A percentile compares a stretch with the other conserved stretches of the same genome.
phyloP scores from a whole-genome alignment of 1,140 invertebrate genomes.

The Aporrectodea caliginosa region DNA sequence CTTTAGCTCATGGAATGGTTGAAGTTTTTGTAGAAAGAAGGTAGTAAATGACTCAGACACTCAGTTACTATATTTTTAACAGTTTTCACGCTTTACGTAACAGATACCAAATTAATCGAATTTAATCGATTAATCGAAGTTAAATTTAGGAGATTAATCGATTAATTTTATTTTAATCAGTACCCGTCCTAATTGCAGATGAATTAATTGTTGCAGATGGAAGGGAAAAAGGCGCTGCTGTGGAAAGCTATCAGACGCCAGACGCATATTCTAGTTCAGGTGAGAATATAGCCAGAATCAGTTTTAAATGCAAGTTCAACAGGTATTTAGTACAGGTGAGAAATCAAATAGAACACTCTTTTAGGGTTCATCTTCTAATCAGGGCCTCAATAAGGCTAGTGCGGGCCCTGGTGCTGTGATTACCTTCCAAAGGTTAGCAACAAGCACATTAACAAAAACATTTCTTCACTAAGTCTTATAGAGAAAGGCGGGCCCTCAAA shows the following conservation, averaged over 20 bases:
- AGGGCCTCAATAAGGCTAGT: not conserved
- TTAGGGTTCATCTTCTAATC: not conserved
- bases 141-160: not conserved
- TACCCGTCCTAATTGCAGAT: too few species aligned
- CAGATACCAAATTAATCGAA: not conserved
- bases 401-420: not conserved
- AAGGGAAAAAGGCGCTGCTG: constrained; percentile 70
- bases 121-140: not conserved
- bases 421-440: not conserved
- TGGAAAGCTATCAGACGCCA: constrained; percentile 82
- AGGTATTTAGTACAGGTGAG: too few species aligned
- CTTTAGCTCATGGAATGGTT: too few species aligned
- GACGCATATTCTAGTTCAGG: constrained; percentile 77
- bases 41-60: too few species aligned
- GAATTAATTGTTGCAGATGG: constrained; percentile 62
- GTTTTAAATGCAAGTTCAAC: not conserved
- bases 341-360: too few species aligned
- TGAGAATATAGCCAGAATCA: constrained; percentile 38
- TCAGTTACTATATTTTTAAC: too few species aligned
- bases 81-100: too few species aligned
- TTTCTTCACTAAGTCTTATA: too few species aligned
- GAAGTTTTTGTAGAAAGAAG: too few species aligned
- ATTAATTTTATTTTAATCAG: not conserved
- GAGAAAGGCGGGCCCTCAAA: too few species aligned
- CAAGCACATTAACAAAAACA: too few species aligned